Evolutionary conservation across 2,888 invertebrate species (phyloP), one percentile per base, ranked within the genome.

Genomic region (Erebia ligea): DNA sequence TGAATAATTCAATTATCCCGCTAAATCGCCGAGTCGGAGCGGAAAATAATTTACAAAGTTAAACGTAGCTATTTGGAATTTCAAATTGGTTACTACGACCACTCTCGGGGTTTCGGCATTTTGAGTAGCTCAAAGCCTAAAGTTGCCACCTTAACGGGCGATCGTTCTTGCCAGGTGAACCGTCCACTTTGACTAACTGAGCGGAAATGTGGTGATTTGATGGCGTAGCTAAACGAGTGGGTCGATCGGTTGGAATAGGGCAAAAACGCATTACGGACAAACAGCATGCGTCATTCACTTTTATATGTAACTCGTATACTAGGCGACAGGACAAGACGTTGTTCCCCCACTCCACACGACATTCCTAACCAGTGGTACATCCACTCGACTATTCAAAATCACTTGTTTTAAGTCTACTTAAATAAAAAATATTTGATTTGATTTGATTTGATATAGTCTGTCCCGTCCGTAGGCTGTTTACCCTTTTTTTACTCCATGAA

Each of bases 41-140:
- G 65, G 65, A 13, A 66, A 57, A 56, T 54, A 66, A 56, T 42
- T 66, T 56, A 56, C 42, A 42, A 66, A 42, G 56, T 66, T 66
- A 66, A 66, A 66, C 45, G 56, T 57, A 66, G 65, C 65, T 66
- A 42, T 56, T 66, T 66, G 66, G 66, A 66, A 66, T 57, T 66
- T 66, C 56, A 66, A 66, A 66, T 66, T 57, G 21, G 66, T 66
- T 65, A 34, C n/a, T n/a, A 45, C 56, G 9, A 42, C 42, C 40
- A 2, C 40, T 58, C 57, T 13, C 25, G 25, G 58, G 61, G 13
- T 8, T 15, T 11, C 34, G 40, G 42, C 40, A 15, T 61, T 42
- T 13, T 13, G 61, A 45, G 58, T 1, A 58, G 59, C 61, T 19
- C 19, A 45, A 61, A 61, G 61, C 61, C 19, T 45, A n/a, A n/a